phyloP scores from a whole-genome alignment of 23 tunicate genomes.

The Corella eumyota region DNA sequence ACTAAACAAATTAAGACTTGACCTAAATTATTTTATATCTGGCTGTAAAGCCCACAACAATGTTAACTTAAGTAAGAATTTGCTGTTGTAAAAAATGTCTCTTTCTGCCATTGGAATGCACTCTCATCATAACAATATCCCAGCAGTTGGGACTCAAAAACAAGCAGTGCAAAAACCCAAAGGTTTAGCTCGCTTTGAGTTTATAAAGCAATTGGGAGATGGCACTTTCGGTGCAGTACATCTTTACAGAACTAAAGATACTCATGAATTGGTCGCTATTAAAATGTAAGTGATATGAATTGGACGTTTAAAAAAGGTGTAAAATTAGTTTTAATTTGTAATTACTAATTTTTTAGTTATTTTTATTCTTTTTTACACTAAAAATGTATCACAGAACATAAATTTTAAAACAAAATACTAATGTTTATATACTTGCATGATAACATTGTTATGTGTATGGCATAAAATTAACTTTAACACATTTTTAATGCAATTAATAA shows the following conservation, averaged over 20 bases:
- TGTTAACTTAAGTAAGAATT: too few relatives aligned
- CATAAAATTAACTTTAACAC: too few relatives aligned
- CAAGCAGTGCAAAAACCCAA: slow-evolving; percentile 8
- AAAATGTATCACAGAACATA: too few relatives aligned
- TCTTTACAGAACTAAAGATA: slow-evolving; percentile 43
- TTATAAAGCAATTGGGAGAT: slow-evolving; percentile 71
- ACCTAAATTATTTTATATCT: background rate
- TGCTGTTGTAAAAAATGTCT: slow-evolving; percentile 23
- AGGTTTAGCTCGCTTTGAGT: slow-evolving; percentile 43
- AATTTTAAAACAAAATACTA: too few relatives aligned
- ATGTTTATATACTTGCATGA: too few relatives aligned
- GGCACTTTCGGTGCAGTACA: slow-evolving; percentile 87
- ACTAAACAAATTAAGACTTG: too few relatives aligned
- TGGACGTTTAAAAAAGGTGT: background rate
- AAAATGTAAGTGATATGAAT: slow-evolving; percentile 92
- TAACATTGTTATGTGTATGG: too few relatives aligned
- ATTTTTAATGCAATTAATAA: too few relatives aligned
- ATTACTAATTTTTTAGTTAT: too few relatives aligned
- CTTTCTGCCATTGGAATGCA: slow-evolving; percentile 25
- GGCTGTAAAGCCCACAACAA: too few relatives aligned
- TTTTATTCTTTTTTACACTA: too few relatives aligned
- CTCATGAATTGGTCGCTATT: slow-evolving; percentile 79
- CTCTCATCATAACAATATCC: background rate
- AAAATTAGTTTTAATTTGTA: slow-evolving; percentile 1
- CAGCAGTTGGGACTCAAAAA: background rate